A percentile compares a stretch with the other conserved stretches of the same genome.
Conservation (phyloP, 1,140 invertebrate genomes). For the Magallana ariakensis region DNA sequence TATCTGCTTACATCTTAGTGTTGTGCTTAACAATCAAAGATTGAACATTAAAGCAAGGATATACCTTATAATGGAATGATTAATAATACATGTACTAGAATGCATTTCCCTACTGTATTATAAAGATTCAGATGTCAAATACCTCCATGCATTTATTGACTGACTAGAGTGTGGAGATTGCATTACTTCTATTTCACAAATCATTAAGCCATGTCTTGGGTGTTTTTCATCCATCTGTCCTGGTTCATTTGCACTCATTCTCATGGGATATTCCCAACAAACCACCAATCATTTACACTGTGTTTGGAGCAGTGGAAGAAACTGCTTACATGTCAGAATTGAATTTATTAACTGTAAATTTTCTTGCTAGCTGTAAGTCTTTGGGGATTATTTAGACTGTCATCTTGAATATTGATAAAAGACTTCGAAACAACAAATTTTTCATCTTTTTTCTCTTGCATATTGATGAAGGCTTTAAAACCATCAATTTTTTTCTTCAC, state of each 20-base stretch:
- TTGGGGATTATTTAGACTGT: slow-evolving; percentile 3
- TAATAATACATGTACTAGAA: no score
- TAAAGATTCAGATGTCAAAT: not conserved
- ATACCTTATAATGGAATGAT: no score
- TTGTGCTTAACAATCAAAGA: no score
- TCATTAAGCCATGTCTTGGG: not conserved
- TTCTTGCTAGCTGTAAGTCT: slow-evolving; percentile 6
- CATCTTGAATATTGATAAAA: slow-evolving; percentile 12
- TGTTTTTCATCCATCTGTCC: not conserved
- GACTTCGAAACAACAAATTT: not conserved
- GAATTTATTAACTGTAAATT: not conserved
- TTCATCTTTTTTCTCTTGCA: not conserved
- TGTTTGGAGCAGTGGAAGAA: not conserved
- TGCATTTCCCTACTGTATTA: no score
- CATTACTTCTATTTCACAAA: not conserved
- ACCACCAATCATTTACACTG: not conserved
- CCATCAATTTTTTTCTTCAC: no score
- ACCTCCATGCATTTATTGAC: not conserved
- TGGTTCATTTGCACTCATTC: not conserved
- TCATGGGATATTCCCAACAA: not conserved
- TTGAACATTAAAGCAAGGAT: no score
- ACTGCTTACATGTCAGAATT: not conserved
- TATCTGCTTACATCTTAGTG: no score
- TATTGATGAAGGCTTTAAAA: no score
- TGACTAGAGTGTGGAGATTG: not conserved